These are phyloP conservation scores for Calliphora vomitoria DNA, from an alignment of 2,888 invertebrate species.

Conservation along the genomic window DNA sequence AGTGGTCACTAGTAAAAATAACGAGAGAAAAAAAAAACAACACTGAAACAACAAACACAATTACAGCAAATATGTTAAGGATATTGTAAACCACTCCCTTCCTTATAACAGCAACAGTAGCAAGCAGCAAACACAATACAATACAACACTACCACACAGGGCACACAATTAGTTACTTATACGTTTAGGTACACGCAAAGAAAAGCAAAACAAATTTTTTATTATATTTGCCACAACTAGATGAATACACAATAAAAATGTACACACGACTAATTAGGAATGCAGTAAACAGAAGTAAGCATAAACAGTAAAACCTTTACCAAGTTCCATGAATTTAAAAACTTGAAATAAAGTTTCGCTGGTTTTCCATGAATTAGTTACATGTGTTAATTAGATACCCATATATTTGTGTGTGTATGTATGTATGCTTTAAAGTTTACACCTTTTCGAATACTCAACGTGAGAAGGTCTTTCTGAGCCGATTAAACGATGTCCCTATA, in stretches of 20 bases:
- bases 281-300: not conserved
- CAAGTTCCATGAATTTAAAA: no score
- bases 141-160: not conserved
- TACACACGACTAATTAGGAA: not conserved
- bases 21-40: not conserved
- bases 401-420: no score
- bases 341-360: no score
- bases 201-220: not conserved
- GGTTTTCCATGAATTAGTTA: no score
- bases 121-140: not conserved
- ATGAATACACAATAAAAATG: not conserved
- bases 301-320: not conserved
- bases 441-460: no score
- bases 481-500: no score
- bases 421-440: no score
- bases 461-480: no score
- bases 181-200: not conserved
- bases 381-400: no score
- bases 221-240: not conserved
- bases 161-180: not conserved
- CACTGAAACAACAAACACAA: not conserved
- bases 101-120: conserved; percentile 6
- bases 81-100: conserved; percentile 59
- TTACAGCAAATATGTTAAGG: conserved; percentile 17
- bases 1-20: not conserved